Percentiles rank a stretch among this genome's conserved stretches.
These are phyloP conservation scores for Callyntrura sp. DNA, from an alignment of 2,888 invertebrate genomes.

Conservation along the genomic window DNA sequence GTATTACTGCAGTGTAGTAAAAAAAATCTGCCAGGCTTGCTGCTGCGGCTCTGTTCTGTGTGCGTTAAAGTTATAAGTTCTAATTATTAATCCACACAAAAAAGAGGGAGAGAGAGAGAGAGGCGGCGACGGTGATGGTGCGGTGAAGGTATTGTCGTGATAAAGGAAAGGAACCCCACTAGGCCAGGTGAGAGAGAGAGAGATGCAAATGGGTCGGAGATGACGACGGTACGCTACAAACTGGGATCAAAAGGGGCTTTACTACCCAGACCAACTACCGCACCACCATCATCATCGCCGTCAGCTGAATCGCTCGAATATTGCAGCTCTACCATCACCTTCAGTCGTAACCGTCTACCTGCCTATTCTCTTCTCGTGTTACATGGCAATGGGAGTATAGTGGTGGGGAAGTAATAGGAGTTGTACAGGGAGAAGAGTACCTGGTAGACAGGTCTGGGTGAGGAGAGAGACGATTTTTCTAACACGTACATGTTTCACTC, in stretches of 20 bases:
- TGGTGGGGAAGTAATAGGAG: slow-evolving; percentile 10
- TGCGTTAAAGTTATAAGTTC: slow-evolving; percentile 67
- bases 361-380: background rate
- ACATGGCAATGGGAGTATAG: slow-evolving; percentile 33
- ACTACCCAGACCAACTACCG: slow-evolving; percentile 47
- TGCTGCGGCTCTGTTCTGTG: slow-evolving; percentile 20
- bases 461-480: background rate
- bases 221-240: slow-evolving; percentile 34
- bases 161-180: slow-evolving; percentile 66
- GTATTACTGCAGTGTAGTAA: slow-evolving; percentile 48
- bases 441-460: slow-evolving; percentile 7
- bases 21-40: slow-evolving; percentile 13
- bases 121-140: background rate
- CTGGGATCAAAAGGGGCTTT: slow-evolving; percentile 70
- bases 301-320: slow-evolving; percentile 3
- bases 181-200: slow-evolving; percentile 62
- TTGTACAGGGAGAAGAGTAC: background rate
- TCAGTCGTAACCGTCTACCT: background rate
- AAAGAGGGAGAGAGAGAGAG: background rate
- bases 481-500: slow-evolving; percentile 28
- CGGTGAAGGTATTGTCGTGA: slow-evolving; percentile 27
- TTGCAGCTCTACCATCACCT: background rate
- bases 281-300: slow-evolving; percentile 35
- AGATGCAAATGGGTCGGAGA: slow-evolving; percentile 70
- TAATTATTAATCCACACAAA: slow-evolving; percentile 80